Percentiles rank a stretch among this genome's conserved stretches.
phyloP scores from a whole-genome alignment of 2,797 vertebrate species.

The Oreochromis grahami region DNA sequence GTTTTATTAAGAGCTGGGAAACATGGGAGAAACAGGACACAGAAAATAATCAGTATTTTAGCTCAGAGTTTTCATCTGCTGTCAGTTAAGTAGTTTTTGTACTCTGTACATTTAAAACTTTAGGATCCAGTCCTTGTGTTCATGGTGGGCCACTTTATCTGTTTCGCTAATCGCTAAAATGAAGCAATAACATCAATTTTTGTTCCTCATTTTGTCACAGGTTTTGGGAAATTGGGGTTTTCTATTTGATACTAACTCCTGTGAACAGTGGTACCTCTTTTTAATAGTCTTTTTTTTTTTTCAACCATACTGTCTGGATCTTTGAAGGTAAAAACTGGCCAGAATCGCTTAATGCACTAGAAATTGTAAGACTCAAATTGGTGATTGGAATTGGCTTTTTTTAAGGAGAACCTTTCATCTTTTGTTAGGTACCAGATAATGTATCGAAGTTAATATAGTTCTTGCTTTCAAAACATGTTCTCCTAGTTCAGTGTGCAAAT shows the following conservation, averaged over 20 bases:
- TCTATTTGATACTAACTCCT: background rate
- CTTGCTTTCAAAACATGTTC: background rate
- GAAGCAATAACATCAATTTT: background rate
- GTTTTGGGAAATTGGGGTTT: background rate
- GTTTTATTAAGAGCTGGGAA: background rate
- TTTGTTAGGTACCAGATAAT: background rate
- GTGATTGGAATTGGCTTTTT: background rate
- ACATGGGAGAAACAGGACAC: background rate
- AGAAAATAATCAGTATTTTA: constrained; percentile 10
- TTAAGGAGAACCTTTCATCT: background rate
- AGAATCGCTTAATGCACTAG: background rate
- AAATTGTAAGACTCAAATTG: background rate
- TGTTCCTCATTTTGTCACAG: background rate
- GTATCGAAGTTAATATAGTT: background rate
- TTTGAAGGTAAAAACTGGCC: background rate
- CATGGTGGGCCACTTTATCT: background rate
- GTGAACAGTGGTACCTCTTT: background rate
- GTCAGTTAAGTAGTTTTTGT: constrained; percentile 20
- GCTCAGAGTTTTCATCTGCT: background rate
- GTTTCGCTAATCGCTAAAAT: constrained; percentile 6
- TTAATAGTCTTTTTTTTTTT: background rate
- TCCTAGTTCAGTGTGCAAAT: background rate
- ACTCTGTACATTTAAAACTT: background rate
- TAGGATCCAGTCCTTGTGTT: background rate
- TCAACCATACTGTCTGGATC: background rate